Evolutionary conservation across 2,888 invertebrate species (phyloP), one percentile per base, ranked within the genome.

Genomic region (Hypolimnas misippus): DNA sequence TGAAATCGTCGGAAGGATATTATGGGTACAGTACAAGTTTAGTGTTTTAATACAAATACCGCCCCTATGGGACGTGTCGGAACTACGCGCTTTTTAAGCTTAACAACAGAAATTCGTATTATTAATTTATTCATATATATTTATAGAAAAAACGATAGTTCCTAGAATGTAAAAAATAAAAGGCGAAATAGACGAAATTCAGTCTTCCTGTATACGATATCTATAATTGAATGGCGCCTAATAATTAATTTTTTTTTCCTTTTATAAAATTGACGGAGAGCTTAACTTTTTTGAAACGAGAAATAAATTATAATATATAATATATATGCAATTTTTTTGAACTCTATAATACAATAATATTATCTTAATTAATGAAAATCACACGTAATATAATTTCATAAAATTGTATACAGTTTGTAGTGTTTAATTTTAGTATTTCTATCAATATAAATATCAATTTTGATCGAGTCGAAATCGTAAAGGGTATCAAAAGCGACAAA

Each of bases 151-250:
- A 44, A 46, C 21, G 21, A 54, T 46, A 59, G 5, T 42, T 25
- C 21, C 35, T 60, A 25, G 16, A 42, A 44, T 33, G 42, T 35
- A 44, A 21, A 40, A 44, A 65, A 42, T 51, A 29, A 53, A 59
- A 54, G 16, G 49, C 19, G 40, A 62, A 58, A 62, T 62, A 58
- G 65, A 62, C 67, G 69, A 70, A 69, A 68, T 70, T 74, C 74
- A 74, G 74, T 74, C 73, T 74, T 74, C 81, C 84, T 81, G 80
- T 80, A 78, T 73, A 73, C 68, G 55, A 62, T 66, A 70, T 60
- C 64, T 66, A 63, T 62, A 63, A 68, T 67, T 69, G 67, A 66
- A 69, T 61, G 58, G 61, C 59, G 35, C 50, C 65, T 63, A 66
- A 46, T 51, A 65, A 55, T 66, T 25, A 25, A 25, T 65, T 21